Base-by-base conservation (phyloP, 2,888 invertebrate genomes). In the Neoascia interrupta region DNA sequence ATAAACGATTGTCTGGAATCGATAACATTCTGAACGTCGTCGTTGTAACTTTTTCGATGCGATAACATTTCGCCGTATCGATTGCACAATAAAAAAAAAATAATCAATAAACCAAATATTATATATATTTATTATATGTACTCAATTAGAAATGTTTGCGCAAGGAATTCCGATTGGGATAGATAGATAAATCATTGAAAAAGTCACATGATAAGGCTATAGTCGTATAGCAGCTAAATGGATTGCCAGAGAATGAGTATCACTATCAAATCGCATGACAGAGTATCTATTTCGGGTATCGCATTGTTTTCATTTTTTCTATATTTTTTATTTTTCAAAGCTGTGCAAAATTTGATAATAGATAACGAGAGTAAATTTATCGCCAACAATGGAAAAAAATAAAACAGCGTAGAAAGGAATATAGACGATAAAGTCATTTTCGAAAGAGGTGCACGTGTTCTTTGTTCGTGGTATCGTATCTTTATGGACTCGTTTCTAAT, bases 61-160 rank as follows among this genome's bases (percentile, higher is more conserved):
- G 73, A 73, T 74, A 53, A 74, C 58, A 18, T 31, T 39, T 39
- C 45, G n/a, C 58, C 34, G 11, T 31, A 41, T 56, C n/a, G 41
- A 58, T 39, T 70, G 54, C 70, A 54, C 53, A 58, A 63, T n/a
- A n/a, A n/a, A n/a, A n/a, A n/a, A n/a, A n/a, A 69, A 56, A 16
- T 23, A n/a, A 43, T 54, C 26, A 28, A 51, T 21, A 60, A 60
- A 41, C 11, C 19, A 43, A 6, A 18, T 10, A 23, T n/a, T n/a
- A n/a, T n/a, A n/a, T n/a, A n/a, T n/a, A n/a, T 36, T 19, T 6
- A 43, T 6, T 10, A 26, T 11, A 10, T 31, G 21, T 13, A 53
- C 4, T 60, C n/a, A n/a, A 39, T 54, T 34, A 34, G 49, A 51
- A 31, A 34, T 53, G 23, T 53, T 36, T 53, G 21, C 31, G 11